Base-by-base conservation (phyloP, 2,888 invertebrate genomes). In the Spodoptera picta region DNA sequence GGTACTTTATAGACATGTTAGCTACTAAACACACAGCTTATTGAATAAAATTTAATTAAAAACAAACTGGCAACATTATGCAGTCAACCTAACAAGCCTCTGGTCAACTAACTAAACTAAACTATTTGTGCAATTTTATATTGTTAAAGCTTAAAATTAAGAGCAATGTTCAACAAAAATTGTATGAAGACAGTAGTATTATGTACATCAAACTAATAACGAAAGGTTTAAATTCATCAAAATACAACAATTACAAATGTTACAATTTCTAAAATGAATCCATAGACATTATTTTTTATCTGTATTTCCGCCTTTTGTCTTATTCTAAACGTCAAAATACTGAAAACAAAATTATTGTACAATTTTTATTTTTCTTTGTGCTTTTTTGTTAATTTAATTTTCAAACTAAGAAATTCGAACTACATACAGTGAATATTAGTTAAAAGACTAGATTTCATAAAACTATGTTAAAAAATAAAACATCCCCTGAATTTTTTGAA, bases 1-100 rank as follows among this genome's bases (percentile, higher is more conserved):
- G 85, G 85, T 86, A 79, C 23, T 46, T 51, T n/a, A 69, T 36
- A 53, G 83, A 84, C 82, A 85, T 86, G 85, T 86, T 86, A 86
- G 65, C 69, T 41, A 82, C 76, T 61, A 77, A 85, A 83, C 61
- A 78, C 81, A 77, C 65, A 62, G 48, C 49, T 69, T 68, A 54
- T 60, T 66, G 5, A 75, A 69, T 71, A 69, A 66, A 77, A 71
- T 79, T 79, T 79, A 70, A 79, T 79, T 50, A 74, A 82, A 81
- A 83, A 78, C 36, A 36, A 80, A 83, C 65, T 79, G 72, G 74
- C 81, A 83, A 84, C 68, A 80, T 63, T 79, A 72, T 57, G 54
- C 54, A 64, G 69, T 60, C 42, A 70, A 77, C 59, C 52, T 74
- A 65, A 60, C 31, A 71, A 75, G 80, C 75, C 64, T 75, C 65